Conservation (phyloP, 2,888 invertebrate species). For the Drosophila hamatofila region DNA sequence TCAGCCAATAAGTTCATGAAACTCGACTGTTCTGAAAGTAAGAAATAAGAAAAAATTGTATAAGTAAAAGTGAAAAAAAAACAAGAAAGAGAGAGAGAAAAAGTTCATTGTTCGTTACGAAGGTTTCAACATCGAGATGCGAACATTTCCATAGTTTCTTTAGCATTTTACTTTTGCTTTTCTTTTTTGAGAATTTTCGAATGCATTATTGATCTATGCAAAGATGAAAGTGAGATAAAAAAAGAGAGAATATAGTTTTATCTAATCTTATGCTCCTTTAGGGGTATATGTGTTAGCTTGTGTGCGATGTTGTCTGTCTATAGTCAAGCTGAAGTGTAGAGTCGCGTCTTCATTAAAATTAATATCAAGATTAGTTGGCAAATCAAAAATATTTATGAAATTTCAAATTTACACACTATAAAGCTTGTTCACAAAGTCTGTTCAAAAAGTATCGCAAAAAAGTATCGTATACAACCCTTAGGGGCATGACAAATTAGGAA, state of each 20-base stretch:
- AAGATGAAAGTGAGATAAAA: not conserved
- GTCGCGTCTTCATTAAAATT: too few relatives aligned
- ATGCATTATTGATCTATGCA: conserved; percentile 52
- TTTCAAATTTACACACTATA: too few relatives aligned
- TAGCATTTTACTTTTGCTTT: conserved; percentile 22
- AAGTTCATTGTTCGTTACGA: conserved; percentile 67
- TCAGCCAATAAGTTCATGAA: conserved; percentile 53
- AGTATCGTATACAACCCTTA: too few relatives aligned
- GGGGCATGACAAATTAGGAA: too few relatives aligned
- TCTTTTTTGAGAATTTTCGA: conserved; percentile 2
- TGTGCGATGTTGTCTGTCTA: too few relatives aligned
- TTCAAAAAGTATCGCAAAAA: too few relatives aligned
- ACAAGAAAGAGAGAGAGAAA: not conserved
- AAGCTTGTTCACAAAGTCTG: too few relatives aligned
- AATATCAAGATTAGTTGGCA: too few relatives aligned
- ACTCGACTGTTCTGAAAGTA: conserved; percentile 36
- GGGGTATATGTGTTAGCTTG: not conserved
- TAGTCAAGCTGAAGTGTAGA: too few relatives aligned
- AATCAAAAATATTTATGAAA: too few relatives aligned
- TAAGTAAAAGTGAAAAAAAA: not conserved
- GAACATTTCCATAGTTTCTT: conserved; percentile 46
- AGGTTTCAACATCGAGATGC: conserved; percentile 55
- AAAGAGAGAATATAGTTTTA: not conserved
- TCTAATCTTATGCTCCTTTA: not conserved
- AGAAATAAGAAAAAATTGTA: conserved; percentile 7